These are phyloP conservation scores for Crotalus helleri DNA, from an alignment of 2,113 vertebrate species.

Conservation along the genomic window DNA sequence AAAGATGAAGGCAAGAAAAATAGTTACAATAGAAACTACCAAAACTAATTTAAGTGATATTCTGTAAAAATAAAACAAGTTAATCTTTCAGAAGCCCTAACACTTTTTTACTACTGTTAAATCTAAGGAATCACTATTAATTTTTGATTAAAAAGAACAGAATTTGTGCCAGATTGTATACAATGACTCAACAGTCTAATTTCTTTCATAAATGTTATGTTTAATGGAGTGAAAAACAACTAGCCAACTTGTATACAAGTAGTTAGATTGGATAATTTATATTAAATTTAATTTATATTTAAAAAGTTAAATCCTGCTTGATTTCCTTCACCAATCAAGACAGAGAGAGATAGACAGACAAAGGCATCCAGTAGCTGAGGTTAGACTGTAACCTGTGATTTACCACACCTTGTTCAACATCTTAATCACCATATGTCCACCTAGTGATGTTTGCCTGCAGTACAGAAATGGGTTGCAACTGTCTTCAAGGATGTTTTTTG, in stretches of 20 bases:
- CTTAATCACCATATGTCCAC: neutral
- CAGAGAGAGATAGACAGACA: neutral
- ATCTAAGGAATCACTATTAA: neutral
- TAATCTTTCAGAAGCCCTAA: neutral
- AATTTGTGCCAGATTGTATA: neutral
- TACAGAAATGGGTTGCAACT: neutral
- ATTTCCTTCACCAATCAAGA: neutral
- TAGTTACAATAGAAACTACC: neutral
- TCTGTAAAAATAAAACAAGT: neutral
- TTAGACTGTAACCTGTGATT: neutral
- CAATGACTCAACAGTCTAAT: neutral
- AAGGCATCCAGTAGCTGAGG: neutral
- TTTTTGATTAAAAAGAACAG: neutral
- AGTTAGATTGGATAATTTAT: neutral
- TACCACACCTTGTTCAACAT: neutral
- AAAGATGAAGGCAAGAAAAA: slow-evolving; percentile 27
- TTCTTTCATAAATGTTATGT: neutral
- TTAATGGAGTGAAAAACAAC: neutral
- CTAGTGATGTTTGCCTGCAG: neutral
- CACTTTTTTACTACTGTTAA: neutral
- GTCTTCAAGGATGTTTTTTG: neutral
- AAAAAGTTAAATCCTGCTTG: neutral
- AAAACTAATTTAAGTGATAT: neutral
- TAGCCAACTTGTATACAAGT: neutral
- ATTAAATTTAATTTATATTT: neutral